These are phyloP conservation scores for Drosophila nigricruria DNA, from an alignment of 2,888 invertebrate species.

Conservation along the genomic window DNA sequence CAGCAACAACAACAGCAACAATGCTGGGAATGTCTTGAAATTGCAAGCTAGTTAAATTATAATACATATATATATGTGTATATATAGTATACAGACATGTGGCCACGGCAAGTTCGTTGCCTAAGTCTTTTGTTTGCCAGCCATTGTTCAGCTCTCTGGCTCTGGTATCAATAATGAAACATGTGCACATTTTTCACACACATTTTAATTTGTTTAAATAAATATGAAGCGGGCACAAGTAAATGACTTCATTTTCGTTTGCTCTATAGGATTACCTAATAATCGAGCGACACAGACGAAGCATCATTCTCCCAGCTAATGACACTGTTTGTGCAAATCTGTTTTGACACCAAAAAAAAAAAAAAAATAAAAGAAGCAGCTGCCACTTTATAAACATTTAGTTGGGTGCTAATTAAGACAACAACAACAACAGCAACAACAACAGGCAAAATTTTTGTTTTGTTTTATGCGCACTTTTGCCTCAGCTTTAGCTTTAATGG, in stretches of 20 bases:
- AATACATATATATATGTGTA: constrained; percentile 39
- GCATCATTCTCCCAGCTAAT: constrained; percentile 60
- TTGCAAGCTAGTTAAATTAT: constrained; percentile 69
- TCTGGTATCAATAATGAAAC: constrained; percentile 58
- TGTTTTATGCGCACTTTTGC: constrained; percentile 54
- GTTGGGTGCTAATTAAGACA: constrained; percentile 72
- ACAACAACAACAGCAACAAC: constrained; percentile 26
- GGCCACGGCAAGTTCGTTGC: constrained; percentile 63
- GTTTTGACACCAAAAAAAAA: constrained; percentile 49
- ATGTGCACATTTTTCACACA: constrained; percentile 55
- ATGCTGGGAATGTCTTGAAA: constrained; percentile 76
- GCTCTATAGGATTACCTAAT: constrained; percentile 38
- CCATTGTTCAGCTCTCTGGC: constrained; percentile 37
- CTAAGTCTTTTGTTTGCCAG: constrained; percentile 73
- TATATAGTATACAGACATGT: constrained; percentile 26
- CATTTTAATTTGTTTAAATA: constrained; percentile 73
- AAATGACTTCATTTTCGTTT: constrained; percentile 69
- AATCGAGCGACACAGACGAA: constrained; percentile 13
- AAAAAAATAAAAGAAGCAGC: constrained; percentile 23
- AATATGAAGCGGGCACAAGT: constrained; percentile 52
- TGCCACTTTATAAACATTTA: constrained; percentile 70
- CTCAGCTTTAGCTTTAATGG: constrained; percentile 71
- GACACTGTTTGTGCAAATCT: constrained; percentile 61
- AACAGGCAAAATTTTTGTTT: constrained; percentile 19
- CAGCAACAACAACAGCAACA: constrained; percentile 43